These are phyloP conservation scores for Apodemia duryi DNA, from an alignment of 2,888 invertebrate species.

Conservation along the genomic window DNA sequence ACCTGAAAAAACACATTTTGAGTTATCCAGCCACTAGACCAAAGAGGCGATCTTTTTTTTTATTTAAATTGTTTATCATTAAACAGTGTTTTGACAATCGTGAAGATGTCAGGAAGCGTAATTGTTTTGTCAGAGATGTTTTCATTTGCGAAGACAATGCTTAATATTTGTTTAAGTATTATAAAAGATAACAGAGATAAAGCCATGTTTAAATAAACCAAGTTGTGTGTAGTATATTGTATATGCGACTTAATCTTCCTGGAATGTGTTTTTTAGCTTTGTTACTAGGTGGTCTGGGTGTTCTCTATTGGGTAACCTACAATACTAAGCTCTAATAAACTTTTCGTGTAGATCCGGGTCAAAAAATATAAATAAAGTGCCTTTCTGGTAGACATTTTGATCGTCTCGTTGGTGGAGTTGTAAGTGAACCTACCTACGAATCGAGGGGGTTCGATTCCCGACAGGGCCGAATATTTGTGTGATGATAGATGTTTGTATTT, in stretches of 20 bases:
- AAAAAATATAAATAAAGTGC: no score
- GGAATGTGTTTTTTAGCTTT: neutral
- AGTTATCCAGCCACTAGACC: no score
- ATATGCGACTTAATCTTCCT: neutral
- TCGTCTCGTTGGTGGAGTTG: no score
- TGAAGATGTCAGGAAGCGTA: neutral
- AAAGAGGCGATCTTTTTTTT: no score
- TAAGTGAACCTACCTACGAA: no score
- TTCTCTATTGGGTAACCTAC: neutral
- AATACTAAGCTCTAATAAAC: neutral
- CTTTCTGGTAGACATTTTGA: no score
- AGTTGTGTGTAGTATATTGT: neutral
- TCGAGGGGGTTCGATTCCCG: no score
- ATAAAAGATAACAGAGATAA: conserved; percentile 8
- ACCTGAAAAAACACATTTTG: no score
- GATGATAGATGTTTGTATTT: no score
- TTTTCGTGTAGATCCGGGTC: no score
- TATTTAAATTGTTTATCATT: no score
- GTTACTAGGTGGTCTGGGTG: conserved; percentile 7
- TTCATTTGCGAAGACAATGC: conserved; percentile 4
- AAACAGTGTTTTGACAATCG: neutral
- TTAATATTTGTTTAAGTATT: conserved; percentile 1
- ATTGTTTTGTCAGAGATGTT: conserved; percentile 8
- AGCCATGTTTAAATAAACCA: neutral
- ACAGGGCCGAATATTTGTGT: no score